Evolutionary conservation across 1,140 invertebrate genomes (phyloP), one percentile per base, ranked within the genome.

Genomic region (Archivesica marissinica): DNA sequence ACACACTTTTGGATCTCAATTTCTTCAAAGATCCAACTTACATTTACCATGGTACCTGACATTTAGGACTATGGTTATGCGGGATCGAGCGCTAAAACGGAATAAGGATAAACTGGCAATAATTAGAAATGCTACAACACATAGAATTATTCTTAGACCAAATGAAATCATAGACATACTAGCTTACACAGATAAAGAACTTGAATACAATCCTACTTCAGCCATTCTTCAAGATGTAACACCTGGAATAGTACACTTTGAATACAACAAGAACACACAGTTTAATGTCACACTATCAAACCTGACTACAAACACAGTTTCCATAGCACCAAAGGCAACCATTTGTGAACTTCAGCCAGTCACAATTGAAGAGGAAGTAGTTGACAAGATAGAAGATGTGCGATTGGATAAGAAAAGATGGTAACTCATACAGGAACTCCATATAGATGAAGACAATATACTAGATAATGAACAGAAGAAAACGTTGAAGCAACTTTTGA

Each of bases 341-440:
- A 17, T 76, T 35, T 54, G 47, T 30, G 74, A 76, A 76, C n/a
- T 76, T n/a, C 74, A 76, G 25, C 9, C 50, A 13, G 74, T 56
- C 1, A 25, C 70, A 6, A 23, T 74, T 25, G 47, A 44, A 11
- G 17, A 76, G 38, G 52, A 56, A 35, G 74, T 41, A 7, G 15
- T 56, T 7, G 23, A 76, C 35, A 54, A 13, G n/a, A 30, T 9
- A 38, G 52, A 56, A 23, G 28, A 76, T 13, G n/a, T 30, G 33
- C 28, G 17, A 3, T 13, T 13, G 9, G 15, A 9, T 25, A n/a
- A 44, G 3, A 41, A 50, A 4, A 28, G n/a, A n/a, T n/a, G n/a
- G n/a, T n/a, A n/a, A n/a, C n/a, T 50, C 2, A 28, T 54, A 50
- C 28, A 47, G 3, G 44, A 30, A 17, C 9, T 76, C 13, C 25